Base-by-base conservation (phyloP, 2,888 invertebrate species). In the Phania funesta region DNA sequence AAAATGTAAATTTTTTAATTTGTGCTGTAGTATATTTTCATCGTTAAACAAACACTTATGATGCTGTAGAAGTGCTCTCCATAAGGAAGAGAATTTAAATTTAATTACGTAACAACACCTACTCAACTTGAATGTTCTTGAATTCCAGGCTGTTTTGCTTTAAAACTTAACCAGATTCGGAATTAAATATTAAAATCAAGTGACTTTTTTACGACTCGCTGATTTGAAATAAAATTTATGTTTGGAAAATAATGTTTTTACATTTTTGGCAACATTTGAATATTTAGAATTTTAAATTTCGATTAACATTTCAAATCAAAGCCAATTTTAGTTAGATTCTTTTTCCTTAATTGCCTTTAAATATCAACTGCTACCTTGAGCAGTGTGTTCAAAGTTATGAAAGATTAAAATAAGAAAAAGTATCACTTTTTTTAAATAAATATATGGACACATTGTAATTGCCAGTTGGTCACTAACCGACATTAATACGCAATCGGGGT, bases 141-240 rank as follows among this genome's bases (percentile, higher is more conserved):
- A 50, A 54, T 46, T 29, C 50, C 64, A 1, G 44, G 24, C 54
- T 74, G 13, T 24, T 24, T 52, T 52, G 18, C 3, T 24, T 64
- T 44, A 46, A 73, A 58, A 13, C 7, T 60, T 13, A 64, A 74
- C 56, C 20, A 46, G 9, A 16, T 38, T 38, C 41, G 52, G 35
- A 9, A 35, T 74, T 32, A 38, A 20, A 2, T 38, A 26, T 35
- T 64, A 22, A 22, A 22, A 16, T 52, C n/a, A 62, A 62, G 24
- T 46, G 22, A 50, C 74, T 65, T 26, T 56, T 58, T 26, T 52
- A 46, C 35, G 46, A 35, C 8, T 62, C 20, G 22, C 26, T 46
- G 35, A 60, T 76, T 60, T 13, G 41, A 52, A 52, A 29, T 58
- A 13, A 44, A 67, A 76, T 68, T 54, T 77, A 35, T 76, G 13